phyloP scores from a whole-genome alignment of 2,113 vertebrate species.

The Stegastes partitus region DNA sequence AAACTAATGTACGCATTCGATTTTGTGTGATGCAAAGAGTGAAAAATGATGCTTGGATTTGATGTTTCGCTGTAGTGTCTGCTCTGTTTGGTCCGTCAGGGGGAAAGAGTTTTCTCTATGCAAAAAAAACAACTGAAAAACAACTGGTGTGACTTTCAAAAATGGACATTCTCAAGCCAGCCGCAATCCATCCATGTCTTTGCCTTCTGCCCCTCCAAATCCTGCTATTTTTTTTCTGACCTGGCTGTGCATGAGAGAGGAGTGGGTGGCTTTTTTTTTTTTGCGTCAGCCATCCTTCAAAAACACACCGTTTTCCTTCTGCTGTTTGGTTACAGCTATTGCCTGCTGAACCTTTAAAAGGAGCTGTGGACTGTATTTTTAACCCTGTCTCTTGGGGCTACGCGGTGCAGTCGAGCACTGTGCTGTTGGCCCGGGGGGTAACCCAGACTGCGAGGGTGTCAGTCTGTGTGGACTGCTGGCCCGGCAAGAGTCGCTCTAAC shows the following conservation, averaged over 20 bases:
- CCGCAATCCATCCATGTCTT: slow-evolving; percentile 46
- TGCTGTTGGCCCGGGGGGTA: slow-evolving; percentile 70
- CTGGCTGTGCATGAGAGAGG: slow-evolving; percentile 82
- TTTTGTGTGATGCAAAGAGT: background rate
- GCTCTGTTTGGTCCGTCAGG: background rate
- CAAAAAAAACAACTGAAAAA: slow-evolving; percentile 31
- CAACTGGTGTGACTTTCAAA: slow-evolving; percentile 34
- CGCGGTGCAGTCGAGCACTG: slow-evolving; percentile 49
- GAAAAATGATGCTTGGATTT: background rate
- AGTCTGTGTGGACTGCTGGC: slow-evolving; percentile 68
- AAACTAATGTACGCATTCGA: background rate
- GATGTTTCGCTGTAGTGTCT: background rate
- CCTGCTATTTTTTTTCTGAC: slow-evolving; percentile 39
- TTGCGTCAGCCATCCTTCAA: slow-evolving; percentile 61
- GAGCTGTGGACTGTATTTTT: slow-evolving; percentile 80
- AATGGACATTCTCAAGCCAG: slow-evolving; percentile 54
- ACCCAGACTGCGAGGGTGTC: slow-evolving; percentile 80
- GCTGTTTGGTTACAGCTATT: slow-evolving; percentile 67
- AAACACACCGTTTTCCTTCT: slow-evolving; percentile 75
- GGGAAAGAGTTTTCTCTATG: slow-evolving; percentile 5
- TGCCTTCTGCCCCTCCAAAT: slow-evolving; percentile 17
- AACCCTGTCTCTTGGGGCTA: slow-evolving; percentile 79
- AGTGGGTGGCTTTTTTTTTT: slow-evolving; percentile 79
- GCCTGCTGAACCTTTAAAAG: slow-evolving; percentile 82
- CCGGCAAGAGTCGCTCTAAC: slow-evolving; percentile 72